Base-by-base conservation (phyloP, 2,113 vertebrate species). In the Pagrus major region DNA sequence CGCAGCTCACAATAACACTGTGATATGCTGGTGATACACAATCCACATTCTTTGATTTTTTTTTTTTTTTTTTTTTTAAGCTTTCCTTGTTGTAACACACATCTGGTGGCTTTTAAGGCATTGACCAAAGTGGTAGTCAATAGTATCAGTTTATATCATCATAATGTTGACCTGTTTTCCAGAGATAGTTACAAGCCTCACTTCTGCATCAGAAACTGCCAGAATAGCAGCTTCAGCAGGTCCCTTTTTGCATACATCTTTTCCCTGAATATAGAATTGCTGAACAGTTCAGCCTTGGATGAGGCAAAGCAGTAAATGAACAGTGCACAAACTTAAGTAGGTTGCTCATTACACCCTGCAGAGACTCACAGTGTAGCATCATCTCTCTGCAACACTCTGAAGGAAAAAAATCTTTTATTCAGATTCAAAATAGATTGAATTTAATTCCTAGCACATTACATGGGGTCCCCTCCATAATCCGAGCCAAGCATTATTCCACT, bases 361-460 rank as follows among this genome's bases (percentile, higher is more conserved):
- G 31, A 56, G 65, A 41, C 41, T 47, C 4, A 7, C 69, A 10
- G 44, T 47, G 54, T 56, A 60, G 73, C 63, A 76, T 46, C 42
- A 66, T 49, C 52, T 65, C 35, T 72, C 39, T 61, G 64, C 58
- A 23, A 8, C 23, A 56, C 74, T 76, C n/a, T 63, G 55, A 78
- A 69, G 18, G 44, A 68, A 69, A 71, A 51, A 1, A 39, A 14
- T 31, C 18, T 71, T 67, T 71, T 44, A 16, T 56, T 71, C 39
- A 42, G 15, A 70, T 73, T 44, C 2, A 35, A 25, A 47, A 55
- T 60, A 54, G 21, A 54, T 69, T 29, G 25, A 16, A 52, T 56
- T 56, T 21, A 44, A 82, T 82, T 80, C 66, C 27, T 60, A 68
- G 21, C 68, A 66, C 44, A 67, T 69, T 78, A 31, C 46, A 63